Base-by-base conservation (phyloP, 2,888 invertebrate species). In the Eupeodes latifasciatus region DNA sequence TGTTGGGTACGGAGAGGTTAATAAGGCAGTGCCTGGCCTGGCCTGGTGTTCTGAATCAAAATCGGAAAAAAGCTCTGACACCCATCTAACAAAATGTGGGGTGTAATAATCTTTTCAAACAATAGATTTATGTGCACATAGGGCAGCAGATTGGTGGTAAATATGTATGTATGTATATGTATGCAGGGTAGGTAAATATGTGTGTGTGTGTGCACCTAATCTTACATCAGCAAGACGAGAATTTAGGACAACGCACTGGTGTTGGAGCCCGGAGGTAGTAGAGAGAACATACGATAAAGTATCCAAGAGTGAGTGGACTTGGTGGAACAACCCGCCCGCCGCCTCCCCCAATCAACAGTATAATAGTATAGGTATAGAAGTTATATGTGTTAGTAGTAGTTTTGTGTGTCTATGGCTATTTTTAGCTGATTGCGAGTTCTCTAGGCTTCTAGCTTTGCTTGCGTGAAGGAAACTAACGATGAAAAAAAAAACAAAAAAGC, bases 401-500 rank as follows among this genome's bases (percentile, higher is more conserved):
- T 27, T 27, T 59, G 81, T 88, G 67, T 85, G 88, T 81, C 85
- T 88, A 81, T 85, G 85, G 85, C 85, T 88, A 88, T 88, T 88
- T 88, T 88, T 88, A 88, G 88, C 74, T 81, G 84, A 88, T 88
- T 88, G 88, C 88, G 85, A 85, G 88, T 88, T 81, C 81, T 84
- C 77, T 44, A 84, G 87, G 67, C 64, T 81, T 78, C 72, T 75
- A 69, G 57, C 57, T 66, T 49, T 81, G 81, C 72, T 75, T 74
- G 85, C 76, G 78, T 81, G 71, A 81, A 79, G 78, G 81, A 84
- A 85, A 81, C 69, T 57, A 67, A 79, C 59, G 34, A 55, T 72
- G 14, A 72, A 47, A 71, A 72, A 47, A 71, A 61, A 71, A 19
- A 49, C 34, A 61, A n/a, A 75, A 80, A 81, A 87, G 34, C 72